Base-by-base conservation (phyloP, 2,888 invertebrate species). In the Iselma pallidipennis region DNA sequence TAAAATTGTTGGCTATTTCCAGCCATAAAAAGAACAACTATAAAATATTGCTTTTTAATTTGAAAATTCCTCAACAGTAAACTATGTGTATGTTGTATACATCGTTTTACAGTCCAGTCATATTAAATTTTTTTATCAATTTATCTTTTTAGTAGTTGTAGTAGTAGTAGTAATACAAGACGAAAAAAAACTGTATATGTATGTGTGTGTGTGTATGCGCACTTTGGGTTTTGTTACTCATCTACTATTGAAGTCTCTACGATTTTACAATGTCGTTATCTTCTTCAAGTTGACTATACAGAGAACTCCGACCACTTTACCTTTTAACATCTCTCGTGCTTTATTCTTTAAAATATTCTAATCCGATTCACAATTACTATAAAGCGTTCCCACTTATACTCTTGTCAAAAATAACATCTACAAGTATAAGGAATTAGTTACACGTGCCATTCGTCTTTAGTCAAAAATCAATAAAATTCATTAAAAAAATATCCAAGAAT, bases 301-400 rank as follows among this genome's bases (percentile, higher is more conserved):
- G 33, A 48, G 49, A 33, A 31, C 16, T 42, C 37, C 51, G 48
- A 54, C 67, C 59, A 51, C 56, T 59, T 62, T 42, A 65, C 45
- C 58, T 68, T 66, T 69, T 66, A 69, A 70, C 71, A 69, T 70
- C 69, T 69, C 68, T 74, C 70, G 74, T 72, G 74, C 74, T 66
- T 73, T 76, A 74, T 74, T 72, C 73, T 73, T 71, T 69, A 66
- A 72, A 71, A 73, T 71, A 71, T 74, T 71, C 73, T 51, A 66
- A 61, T 61, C 29, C 61, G 55, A 65, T 33, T 48, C 73, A 66
- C 66, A 21, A 66, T 70, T 28, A 58, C 45, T 57, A 60, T 16
- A 21, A 57, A 71, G 74, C 74, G 72, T 68, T n/a, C n/a, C n/a
- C n/a, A n/a, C n/a, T n/a, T n/a, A n/a, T n/a, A n/a, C 57, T 21